These are phyloP conservation scores for Gallinago solitaria DNA, from an alignment of 2,797 vertebrate genomes.

Conservation along the genomic window DNA sequence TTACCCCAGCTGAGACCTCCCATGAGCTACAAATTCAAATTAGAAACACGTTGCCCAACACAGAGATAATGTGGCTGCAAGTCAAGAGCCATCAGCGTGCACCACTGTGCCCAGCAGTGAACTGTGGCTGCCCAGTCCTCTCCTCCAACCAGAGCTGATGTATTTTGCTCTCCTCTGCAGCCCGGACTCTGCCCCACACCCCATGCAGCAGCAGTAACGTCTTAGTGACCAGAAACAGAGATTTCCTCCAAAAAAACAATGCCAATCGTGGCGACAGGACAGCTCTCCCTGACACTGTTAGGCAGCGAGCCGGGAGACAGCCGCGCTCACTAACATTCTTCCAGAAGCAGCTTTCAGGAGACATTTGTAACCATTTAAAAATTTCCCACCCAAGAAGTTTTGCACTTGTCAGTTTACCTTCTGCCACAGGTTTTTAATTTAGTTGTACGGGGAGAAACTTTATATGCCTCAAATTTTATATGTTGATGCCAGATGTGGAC, in stretches of 20 bases:
- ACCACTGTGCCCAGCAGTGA: background rate
- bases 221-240: background rate
- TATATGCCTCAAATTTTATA: conserved; percentile 49
- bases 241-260: background rate
- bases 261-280: background rate
- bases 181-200: fast-evolving
- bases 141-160: background rate
- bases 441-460: conserved; percentile 32
- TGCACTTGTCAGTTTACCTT: conserved; percentile 66
- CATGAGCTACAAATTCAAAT: background rate
- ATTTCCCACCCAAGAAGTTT: conserved; percentile 55
- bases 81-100: background rate
- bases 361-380: conserved; percentile 55
- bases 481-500: conserved; percentile 56
- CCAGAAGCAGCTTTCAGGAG: conserved; percentile 11
- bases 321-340: background rate
- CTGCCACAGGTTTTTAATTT: conserved; percentile 67
- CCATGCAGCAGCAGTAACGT: background rate
- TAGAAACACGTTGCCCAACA: background rate
- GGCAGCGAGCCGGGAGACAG: background rate
- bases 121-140: background rate
- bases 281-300: background rate
- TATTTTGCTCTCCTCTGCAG: background rate
- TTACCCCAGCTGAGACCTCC: background rate
- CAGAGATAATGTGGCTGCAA: background rate